Percentiles rank a stretch among this genome's conserved stretches.
phyloP scores from a whole-genome alignment of 64 coral and sea anemone genomes.

The Anthopleura sola region DNA sequence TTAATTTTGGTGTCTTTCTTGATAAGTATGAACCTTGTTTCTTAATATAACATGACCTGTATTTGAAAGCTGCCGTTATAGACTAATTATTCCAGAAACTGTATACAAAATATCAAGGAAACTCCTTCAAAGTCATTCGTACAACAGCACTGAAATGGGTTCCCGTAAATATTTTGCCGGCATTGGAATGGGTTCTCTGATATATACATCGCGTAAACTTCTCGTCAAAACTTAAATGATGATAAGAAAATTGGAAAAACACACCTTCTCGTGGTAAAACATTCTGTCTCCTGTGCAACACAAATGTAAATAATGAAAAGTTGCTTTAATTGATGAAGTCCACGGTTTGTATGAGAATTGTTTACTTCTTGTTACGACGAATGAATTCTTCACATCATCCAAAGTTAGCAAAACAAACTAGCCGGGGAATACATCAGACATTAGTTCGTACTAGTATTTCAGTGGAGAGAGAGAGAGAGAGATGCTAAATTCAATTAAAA shows the following conservation, averaged over 20 bases:
- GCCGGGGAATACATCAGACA: not conserved
- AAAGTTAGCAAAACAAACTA: constrained; percentile 11
- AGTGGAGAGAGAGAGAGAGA: not conserved
- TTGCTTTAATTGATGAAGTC: constrained; percentile 2
- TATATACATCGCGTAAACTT: not conserved
- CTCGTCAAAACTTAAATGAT: not conserved
- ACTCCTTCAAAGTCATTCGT: not conserved
- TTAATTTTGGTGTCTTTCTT: not conserved
- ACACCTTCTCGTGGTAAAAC: not conserved
- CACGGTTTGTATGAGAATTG: not conserved
- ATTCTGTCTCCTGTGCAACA: not conserved
- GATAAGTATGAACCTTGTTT: not conserved
- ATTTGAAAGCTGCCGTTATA: not conserved
- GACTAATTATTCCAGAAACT: not conserved
- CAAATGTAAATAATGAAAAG: not conserved
- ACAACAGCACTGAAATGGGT: not conserved
- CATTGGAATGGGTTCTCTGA: not conserved
- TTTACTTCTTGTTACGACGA: not conserved
- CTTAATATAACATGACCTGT: not conserved
- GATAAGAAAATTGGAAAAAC: not conserved
- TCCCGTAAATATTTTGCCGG: not conserved
- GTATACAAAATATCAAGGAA: constrained; percentile 8
- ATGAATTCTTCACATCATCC: not conserved
- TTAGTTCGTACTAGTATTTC: not conserved
- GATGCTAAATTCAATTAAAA: constrained; percentile 7